phyloP scores from a whole-genome alignment of 2,113 vertebrate genomes.

The Hydropotes inermis region DNA sequence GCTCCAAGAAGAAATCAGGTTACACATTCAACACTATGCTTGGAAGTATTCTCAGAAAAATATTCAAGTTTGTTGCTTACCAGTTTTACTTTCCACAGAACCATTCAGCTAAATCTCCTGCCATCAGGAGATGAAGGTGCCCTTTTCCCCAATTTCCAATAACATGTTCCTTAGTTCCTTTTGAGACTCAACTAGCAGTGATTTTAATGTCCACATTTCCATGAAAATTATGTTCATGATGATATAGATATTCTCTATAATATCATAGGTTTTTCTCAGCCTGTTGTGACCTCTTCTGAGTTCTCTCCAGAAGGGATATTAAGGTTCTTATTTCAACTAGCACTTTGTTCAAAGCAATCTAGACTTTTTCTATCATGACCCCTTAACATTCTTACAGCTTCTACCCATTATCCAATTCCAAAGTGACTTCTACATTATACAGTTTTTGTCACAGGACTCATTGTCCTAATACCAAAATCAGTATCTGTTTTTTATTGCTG shows the following conservation, averaged over 20 bases:
- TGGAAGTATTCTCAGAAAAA: neutral
- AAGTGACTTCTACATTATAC: neutral
- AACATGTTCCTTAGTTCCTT: neutral
- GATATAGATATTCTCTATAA: neutral
- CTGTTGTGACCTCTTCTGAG: neutral
- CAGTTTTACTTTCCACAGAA: neutral
- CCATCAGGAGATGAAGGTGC: neutral
- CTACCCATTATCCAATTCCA: neutral
- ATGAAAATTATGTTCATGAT: neutral
- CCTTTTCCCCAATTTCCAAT: neutral
- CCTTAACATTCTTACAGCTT: neutral
- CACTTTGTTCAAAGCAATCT: neutral
- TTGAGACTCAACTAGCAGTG: neutral
- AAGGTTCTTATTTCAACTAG: neutral
- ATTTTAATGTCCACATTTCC: neutral
- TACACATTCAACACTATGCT: neutral
- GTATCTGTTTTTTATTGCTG: neutral
- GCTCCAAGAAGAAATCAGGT: neutral
- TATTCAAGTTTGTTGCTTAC: neutral
- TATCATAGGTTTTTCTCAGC: neutral
- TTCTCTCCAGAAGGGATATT: neutral
- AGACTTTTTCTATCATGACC: neutral
- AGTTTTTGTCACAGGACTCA: neutral
- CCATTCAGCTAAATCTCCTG: neutral
- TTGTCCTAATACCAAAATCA: neutral